Evolutionary conservation across 2,797 vertebrate genomes (phyloP), one percentile per base, ranked within the genome.

Genomic region (Callimico goeldii): DNA sequence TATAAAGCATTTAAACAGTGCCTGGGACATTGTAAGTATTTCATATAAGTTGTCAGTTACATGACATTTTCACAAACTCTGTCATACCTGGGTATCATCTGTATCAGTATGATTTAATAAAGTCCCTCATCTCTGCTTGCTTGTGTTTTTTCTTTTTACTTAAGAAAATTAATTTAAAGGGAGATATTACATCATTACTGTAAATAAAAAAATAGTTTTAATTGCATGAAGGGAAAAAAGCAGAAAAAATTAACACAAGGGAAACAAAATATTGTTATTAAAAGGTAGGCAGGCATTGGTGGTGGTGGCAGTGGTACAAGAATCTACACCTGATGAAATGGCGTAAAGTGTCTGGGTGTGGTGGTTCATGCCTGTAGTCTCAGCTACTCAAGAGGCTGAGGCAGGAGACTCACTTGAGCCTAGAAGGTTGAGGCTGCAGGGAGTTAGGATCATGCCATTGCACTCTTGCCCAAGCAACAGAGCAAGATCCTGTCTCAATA

Each of bases 141-240:
- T 30, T 17, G 26, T 26, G 26, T 58, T 81, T 55, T 46, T 43
- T 50, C 50, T 41, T 77, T 89, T 61, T 46, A 73, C 15, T 50
- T 61, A n/a, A 70, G 33, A 17, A 58, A 77, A 50, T 75, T 2
- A 48, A 82, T 83, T 79, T 94, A n/a, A 87, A 64, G 55, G 46
- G 76, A 95, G 84, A 75, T 57, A 26, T 92, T 76, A 39, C 13
- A 33, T 41, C 33, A 39, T 41, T 39, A 58, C 9, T 2, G 1
- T 72, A 61, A 55, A 22, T 12, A 48, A 77, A 82, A 57, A 77
- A 70, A 46, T 13, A 46, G 2, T n/a, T 58, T 82, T 39, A 17
- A 39, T 9, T 13, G 43, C 64, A 43, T 17, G 39, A 93, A 55
- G 8, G 72, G 39, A 84, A 39, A 30, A 33, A 2, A 90, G 55